phyloP scores from a whole-genome alignment of 2,797 vertebrate species.

The Cuniculus paca region DNA sequence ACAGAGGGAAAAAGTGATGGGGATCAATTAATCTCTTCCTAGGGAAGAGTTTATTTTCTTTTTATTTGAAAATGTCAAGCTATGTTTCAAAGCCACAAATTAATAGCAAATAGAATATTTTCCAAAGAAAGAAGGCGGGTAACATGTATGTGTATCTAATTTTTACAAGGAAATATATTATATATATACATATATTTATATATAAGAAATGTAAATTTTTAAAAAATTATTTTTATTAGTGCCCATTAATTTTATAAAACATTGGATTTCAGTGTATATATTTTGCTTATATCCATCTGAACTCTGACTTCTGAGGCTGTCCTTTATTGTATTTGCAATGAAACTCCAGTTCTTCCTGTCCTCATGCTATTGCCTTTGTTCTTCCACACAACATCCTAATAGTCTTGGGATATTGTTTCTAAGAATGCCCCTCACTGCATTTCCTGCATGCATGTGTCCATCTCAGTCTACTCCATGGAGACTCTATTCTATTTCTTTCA shows the following conservation, averaged over 20 bases:
- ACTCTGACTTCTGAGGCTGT: background rate
- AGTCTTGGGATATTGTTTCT: no score
- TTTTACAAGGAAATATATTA: slow-evolving; percentile 10
- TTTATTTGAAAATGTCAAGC: slow-evolving; percentile 59
- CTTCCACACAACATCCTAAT: background rate
- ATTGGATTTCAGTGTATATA: background rate
- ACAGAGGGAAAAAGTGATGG: background rate
- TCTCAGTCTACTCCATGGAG: background rate
- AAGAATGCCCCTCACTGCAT: background rate
- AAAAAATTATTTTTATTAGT: background rate
- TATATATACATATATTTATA: background rate
- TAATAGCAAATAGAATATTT: background rate
- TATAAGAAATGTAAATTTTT: background rate
- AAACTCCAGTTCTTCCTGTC: background rate
- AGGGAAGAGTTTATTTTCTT: slow-evolving; percentile 61
- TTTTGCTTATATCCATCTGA: background rate
- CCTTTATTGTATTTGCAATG: background rate
- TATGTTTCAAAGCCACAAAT: background rate
- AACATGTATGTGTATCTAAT: background rate
- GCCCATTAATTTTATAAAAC: background rate
- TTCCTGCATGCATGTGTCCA: background rate
- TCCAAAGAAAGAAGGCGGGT: background rate
- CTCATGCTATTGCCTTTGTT: background rate
- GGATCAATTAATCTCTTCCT: slow-evolving; percentile 71
- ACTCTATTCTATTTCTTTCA: background rate